Percentiles rank a stretch among this genome's conserved stretches.
These are phyloP conservation scores for Lampropteryx suffumata DNA, from an alignment of 2,888 invertebrate genomes.

Conservation along the genomic window DNA sequence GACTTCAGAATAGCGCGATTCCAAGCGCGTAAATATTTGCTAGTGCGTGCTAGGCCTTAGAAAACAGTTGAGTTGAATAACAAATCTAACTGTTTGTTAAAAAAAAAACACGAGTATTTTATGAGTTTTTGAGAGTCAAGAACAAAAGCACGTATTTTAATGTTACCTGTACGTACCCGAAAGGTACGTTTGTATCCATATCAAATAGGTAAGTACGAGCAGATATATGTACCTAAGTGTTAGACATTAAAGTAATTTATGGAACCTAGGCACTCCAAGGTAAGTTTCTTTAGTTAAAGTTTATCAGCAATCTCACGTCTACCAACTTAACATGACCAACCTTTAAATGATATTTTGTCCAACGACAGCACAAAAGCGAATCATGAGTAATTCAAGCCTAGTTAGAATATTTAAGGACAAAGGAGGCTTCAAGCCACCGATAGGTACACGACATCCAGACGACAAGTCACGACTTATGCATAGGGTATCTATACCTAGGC, in stretches of 20 bases:
- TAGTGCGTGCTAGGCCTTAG: no score
- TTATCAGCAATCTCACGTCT: background rate
- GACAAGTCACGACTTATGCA: slow-evolving; percentile 11
- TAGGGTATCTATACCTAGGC: background rate
- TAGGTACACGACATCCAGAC: background rate
- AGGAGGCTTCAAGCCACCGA: slow-evolving; percentile 17
- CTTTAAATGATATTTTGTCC: slow-evolving; percentile 10
- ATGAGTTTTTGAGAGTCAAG: no score
- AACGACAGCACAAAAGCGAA: background rate
- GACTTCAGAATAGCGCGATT: no score
- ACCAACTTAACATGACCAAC: slow-evolving; percentile 4
- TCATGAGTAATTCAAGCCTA: slow-evolving; percentile 3
- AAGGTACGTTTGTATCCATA: no score
- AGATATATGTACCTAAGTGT: no score
- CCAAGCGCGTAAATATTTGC: no score
- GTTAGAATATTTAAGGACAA: slow-evolving; percentile 18
- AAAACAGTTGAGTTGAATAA: slow-evolving; percentile 17
- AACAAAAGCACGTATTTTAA: no score
- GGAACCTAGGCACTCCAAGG: no score
- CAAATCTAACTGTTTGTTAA: slow-evolving; percentile 1
- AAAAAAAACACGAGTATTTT: no score
- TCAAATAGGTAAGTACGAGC: no score
- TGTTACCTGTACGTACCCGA: no score
- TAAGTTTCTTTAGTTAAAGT: background rate
- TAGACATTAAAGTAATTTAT: no score